phyloP scores from a whole-genome alignment of 2,113 vertebrate genomes.

The Climacteris rufus region DNA sequence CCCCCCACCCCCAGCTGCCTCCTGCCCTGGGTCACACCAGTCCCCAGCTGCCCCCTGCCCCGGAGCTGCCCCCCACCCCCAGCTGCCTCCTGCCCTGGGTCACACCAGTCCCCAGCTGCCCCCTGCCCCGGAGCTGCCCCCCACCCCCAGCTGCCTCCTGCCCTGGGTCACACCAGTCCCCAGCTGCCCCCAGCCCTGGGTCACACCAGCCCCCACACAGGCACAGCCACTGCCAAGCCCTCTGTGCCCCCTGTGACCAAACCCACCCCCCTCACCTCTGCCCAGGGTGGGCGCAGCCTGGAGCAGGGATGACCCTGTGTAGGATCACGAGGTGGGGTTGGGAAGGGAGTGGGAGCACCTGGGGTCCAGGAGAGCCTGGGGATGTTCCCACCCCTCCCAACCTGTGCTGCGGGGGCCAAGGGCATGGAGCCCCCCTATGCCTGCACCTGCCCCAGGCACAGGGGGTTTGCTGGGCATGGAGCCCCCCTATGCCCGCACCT shows the following conservation, averaged over 20 bases:
- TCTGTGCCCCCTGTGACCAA: not conserved
- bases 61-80: not conserved
- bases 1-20: too few relatives aligned
- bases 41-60: not conserved
- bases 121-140: not conserved
- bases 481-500: too few relatives aligned
- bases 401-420: not conserved
- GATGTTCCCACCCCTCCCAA: not conserved
- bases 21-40: not conserved
- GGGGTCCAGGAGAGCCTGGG: not conserved
- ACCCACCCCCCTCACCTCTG: not conserved
- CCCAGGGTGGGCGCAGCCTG: accelerated
- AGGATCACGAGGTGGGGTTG: not conserved
- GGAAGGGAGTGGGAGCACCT: not conserved
- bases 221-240: not conserved
- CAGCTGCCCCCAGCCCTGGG: not conserved
- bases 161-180: not conserved
- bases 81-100: too few relatives aligned
- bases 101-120: too few relatives aligned
- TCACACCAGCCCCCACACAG: not conserved
- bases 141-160: not conserved
- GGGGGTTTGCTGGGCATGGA: too few relatives aligned
- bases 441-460: not conserved
- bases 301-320: accelerated
- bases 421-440: accelerated